These are phyloP conservation scores for Holothuria glaberrima DNA, from an alignment of 35 echinoderm and acorn worm species.

Conservation along the genomic window DNA sequence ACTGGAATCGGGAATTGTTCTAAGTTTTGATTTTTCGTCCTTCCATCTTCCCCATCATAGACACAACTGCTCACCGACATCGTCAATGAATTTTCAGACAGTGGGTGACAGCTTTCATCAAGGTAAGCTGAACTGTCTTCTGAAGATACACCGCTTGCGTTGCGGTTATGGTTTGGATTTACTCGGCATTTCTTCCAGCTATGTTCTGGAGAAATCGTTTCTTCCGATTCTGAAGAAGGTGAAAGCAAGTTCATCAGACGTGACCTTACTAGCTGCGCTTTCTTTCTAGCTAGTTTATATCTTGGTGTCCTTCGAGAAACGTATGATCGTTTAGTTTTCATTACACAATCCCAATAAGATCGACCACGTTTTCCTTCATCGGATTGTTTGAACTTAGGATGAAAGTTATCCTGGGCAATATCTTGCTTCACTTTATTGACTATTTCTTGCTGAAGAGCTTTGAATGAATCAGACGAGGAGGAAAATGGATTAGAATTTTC, in stretches of 20 bases:
- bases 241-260: neutral
- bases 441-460: constrained; percentile 38
- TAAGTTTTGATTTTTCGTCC: neutral
- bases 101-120: neutral
- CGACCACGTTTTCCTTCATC: no score
- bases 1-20: neutral
- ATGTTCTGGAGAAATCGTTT: neutral
- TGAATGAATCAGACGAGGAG: constrained; percentile 1
- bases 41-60: neutral
- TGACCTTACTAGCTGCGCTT: neutral
- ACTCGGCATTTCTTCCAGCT: neutral
- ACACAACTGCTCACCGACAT: no score
- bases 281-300: constrained; percentile 38
- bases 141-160: neutral
- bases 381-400: neutral
- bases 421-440: neutral
- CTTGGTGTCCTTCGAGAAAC: neutral
- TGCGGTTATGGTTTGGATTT: constrained; percentile 32
- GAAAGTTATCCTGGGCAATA: neutral
- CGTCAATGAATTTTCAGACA: no score
- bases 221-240: constrained; percentile 16
- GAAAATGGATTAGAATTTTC: neutral
- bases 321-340: neutral
- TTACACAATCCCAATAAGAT: neutral
- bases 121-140: neutral